These are phyloP conservation scores for Motacilla tschutschensis DNA, from an alignment of 2,113 vertebrate genomes.

Conservation along the genomic window DNA sequence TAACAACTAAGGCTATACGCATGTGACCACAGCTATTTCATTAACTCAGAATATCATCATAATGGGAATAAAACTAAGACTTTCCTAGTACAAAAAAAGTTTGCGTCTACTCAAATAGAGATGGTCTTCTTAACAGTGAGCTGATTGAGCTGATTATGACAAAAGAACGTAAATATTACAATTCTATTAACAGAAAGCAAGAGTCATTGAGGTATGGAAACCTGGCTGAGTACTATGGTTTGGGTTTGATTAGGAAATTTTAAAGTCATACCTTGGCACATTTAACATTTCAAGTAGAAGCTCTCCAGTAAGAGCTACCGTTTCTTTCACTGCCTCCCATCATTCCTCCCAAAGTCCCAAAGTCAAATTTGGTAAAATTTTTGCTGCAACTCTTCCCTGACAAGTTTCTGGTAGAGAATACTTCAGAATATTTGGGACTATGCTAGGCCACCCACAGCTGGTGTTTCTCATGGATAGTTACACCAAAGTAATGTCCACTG, in stretches of 20 bases:
- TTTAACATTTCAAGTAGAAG: background rate
- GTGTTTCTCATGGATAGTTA: background rate
- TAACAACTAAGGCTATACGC: background rate
- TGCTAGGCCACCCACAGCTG: background rate
- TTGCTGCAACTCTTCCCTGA: background rate
- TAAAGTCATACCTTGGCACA: background rate
- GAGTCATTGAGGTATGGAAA: background rate
- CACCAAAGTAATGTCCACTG: background rate
- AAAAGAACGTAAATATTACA: fast-evolving
- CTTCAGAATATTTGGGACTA: background rate
- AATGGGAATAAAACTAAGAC: background rate
- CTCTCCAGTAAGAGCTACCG: background rate
- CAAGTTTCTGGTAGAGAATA: background rate
- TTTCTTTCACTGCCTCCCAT: background rate
- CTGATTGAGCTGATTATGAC: background rate
- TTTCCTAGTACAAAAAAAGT: background rate
- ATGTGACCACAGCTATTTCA: background rate
- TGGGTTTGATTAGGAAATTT: background rate
- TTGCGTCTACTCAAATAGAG: background rate
- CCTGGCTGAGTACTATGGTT: background rate
- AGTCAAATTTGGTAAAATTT: background rate
- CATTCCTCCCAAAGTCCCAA: background rate
- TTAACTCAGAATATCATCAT: background rate
- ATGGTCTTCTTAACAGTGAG: background rate
- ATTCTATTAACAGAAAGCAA: background rate